phyloP scores from a whole-genome alignment of 1,140 invertebrate species.

The Pollicipes pollicipes region DNA sequence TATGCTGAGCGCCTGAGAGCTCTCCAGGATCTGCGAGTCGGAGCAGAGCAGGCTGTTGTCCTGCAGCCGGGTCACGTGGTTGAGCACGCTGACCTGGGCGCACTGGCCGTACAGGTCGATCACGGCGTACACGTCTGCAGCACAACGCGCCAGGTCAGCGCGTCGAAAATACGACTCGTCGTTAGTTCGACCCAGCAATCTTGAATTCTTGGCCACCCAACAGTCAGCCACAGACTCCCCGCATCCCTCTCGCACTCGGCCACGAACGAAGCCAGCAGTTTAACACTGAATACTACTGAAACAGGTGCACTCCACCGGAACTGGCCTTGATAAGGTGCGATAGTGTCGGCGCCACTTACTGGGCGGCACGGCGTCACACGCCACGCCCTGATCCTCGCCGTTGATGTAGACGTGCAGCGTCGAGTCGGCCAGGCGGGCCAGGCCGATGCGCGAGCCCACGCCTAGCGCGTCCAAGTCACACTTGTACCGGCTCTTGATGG shows the following conservation, averaged over 20 bases:
- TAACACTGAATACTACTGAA: no score
- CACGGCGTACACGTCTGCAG: conserved; percentile 63
- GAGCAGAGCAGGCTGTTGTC: not conserved
- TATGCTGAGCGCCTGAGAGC: conserved; percentile 17
- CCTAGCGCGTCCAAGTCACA: conserved; percentile 62
- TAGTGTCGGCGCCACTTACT: conserved; percentile 26
- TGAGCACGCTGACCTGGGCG: conserved; percentile 51
- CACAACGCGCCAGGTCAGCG: no score
- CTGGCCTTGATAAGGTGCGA: no score
- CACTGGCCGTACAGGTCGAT: conserved; percentile 88
- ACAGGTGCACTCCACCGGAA: no score
- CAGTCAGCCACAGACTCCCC: no score
- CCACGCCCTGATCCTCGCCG: conserved; percentile 72
- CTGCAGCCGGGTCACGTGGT: conserved; percentile 14
- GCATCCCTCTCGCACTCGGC: no score
- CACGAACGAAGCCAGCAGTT: no score
- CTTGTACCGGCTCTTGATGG: conserved; percentile 58
- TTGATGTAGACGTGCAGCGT: conserved; percentile 78
- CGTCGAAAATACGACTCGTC: no score
- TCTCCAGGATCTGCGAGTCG: conserved; percentile 19
- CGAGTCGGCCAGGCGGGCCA: conserved; percentile 68
- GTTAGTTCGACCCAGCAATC: no score
- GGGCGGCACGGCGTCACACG: conserved; percentile 58
- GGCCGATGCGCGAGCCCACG: conserved; percentile 42
- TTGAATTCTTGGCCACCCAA: no score